Percentiles rank a stretch among this genome's conserved stretches.
phyloP scores from a whole-genome alignment of 2,797 vertebrate genomes.

The Myotis myotis region DNA sequence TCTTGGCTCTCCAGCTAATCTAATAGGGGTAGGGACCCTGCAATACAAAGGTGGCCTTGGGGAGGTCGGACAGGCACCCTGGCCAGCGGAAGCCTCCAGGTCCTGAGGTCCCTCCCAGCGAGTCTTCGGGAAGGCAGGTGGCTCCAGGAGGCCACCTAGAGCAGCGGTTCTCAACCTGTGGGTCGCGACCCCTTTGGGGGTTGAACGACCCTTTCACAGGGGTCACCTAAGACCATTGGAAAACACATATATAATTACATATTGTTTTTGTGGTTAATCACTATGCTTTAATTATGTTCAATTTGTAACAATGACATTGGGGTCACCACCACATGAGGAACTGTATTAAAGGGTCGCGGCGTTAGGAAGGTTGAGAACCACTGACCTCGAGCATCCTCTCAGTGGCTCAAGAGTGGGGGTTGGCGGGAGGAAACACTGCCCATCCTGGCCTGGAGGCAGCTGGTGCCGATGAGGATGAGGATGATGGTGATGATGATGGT shows the following conservation, averaged over 20 bases:
- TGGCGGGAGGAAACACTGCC: not conserved
- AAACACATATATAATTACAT: too few relatives aligned
- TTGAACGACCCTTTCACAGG: too few relatives aligned
- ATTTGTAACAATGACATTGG: too few relatives aligned
- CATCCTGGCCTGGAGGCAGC: not conserved
- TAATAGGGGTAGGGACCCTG: not conserved
- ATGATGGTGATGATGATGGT: not conserved
- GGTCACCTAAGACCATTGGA: too few relatives aligned
- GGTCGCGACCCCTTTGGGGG: too few relatives aligned
- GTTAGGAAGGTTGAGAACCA: too few relatives aligned
- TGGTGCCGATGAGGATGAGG: not conserved
- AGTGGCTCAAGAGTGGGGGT: not conserved
- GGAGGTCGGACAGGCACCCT: not conserved
- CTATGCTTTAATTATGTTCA: too few relatives aligned
- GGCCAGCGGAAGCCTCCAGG: not conserved
- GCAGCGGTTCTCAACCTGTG: too few relatives aligned
- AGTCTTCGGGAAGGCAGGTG: rapidly evolving
- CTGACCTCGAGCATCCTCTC: not conserved
- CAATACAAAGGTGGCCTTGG: not conserved
- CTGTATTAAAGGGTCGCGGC: too few relatives aligned
- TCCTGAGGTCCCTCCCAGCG: not conserved
- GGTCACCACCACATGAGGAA: too few relatives aligned
- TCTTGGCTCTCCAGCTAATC: not conserved
- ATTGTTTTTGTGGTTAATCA: too few relatives aligned
- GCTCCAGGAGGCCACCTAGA: not conserved